Base-by-base conservation (phyloP, 2,888 invertebrate genomes). In the Drosophila fulvimacula region DNA sequence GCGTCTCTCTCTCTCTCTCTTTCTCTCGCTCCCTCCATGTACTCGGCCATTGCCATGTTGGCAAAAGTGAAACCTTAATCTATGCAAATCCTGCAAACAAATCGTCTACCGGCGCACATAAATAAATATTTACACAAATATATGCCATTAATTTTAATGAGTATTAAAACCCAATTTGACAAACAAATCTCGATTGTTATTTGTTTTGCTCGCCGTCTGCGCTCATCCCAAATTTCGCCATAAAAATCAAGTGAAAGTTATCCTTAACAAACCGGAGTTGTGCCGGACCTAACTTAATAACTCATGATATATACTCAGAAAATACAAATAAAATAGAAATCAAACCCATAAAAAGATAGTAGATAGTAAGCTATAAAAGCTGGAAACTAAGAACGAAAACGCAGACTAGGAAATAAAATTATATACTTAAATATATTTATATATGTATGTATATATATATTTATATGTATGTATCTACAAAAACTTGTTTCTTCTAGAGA, bases 61-160 rank as follows among this genome's bases (percentile, higher is more conserved):
- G 69, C 74, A 78, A 78, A 78, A 79, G 79, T 78, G 77, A 78
- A 78, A 78, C 73, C 56, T 42, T 60, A 60, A 75, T 63, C 52
- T 71, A 53, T 59, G 32, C 48, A 48, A 69, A 73, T 77, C 51
- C 49, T 59, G 44, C 46, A 38, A 36, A 36, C 15, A 59, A 65
- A 69, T 58, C 67, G 36, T 42, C 61, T 44, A 51, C 58, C 57
- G 71, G 59, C 51, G 57, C 39, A 36, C 24, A 48, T 32, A 30
- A 48, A 48, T 17, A 1, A n/a, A n/a, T 48, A 6, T 30, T 10
- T 30, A 2, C 27, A 39, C 34, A 49, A 49, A 42, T 34, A 24
- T 24, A 5, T 21, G 24, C 13, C 19, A 42, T 13, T 24, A 44
- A 24, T 21, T 21, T 56, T 32, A 55, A 42, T 15, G 15, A 32